A percentile compares a stretch with the other conserved stretches of the same genome.
These are phyloP conservation scores for Dendronephthya gigantea DNA, from an alignment of 64 coral and sea anemone genomes.

Conservation along the genomic window DNA sequence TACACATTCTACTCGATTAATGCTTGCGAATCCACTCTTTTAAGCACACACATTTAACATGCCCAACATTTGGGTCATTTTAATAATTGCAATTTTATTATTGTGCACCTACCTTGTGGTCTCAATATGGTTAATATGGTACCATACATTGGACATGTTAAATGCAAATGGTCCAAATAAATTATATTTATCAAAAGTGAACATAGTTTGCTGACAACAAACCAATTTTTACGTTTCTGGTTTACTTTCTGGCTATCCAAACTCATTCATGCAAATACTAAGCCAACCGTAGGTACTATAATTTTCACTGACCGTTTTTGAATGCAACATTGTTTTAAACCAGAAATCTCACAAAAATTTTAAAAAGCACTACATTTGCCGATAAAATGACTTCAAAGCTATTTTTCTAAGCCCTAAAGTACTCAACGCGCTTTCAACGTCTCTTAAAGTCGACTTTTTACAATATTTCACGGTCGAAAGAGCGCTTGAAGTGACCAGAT, in stretches of 20 bases:
- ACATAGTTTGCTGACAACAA: too few species aligned
- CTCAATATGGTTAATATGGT: not conserved
- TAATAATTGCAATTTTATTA: not conserved
- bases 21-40: not conserved
- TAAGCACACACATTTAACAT: not conserved
- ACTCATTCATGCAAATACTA: too few species aligned
- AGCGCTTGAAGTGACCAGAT: not conserved
- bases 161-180: not conserved
- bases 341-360: not conserved
- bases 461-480: not conserved
- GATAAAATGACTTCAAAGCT: too few species aligned
- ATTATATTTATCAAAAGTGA: too few species aligned
- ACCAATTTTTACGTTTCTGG: too few species aligned
- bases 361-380: too few species aligned
- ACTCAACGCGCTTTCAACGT: too few species aligned
- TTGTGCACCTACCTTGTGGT: not conserved
- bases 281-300: too few species aligned
- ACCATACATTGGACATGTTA: not conserved
- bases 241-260: too few species aligned
- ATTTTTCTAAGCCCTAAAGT: too few species aligned
- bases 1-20: not conserved
- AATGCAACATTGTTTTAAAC: slow-evolving; percentile 16
- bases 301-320: too few species aligned
- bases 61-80: not conserved
- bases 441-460: too few species aligned